phyloP scores from a whole-genome alignment of 2,113 vertebrate species.

The Pagrus major region DNA sequence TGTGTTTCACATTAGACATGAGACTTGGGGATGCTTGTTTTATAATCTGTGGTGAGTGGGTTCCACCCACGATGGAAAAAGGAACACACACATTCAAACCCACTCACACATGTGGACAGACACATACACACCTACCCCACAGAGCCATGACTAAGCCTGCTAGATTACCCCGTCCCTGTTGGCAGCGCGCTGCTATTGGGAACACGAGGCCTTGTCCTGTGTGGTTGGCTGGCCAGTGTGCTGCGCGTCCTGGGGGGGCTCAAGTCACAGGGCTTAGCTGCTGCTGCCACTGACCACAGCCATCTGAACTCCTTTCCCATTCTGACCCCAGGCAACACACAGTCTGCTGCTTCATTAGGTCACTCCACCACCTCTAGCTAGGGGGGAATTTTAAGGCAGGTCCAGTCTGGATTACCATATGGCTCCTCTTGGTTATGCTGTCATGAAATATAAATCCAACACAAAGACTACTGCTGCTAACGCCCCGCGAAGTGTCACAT shows the following conservation, averaged over 20 bases:
- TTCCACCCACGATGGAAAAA: slow-evolving; percentile 6
- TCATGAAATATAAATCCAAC: slow-evolving; percentile 75
- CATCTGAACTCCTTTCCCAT: slow-evolving; percentile 67
- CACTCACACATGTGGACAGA: slow-evolving; percentile 3
- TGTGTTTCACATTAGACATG: not conserved
- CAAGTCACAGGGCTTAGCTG: slow-evolving; percentile 58
- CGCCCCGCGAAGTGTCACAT: slow-evolving; percentile 63
- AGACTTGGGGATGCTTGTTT: not conserved
- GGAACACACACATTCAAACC: slow-evolving; percentile 6
- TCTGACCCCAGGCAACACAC: slow-evolving; percentile 66
- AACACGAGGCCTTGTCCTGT: slow-evolving; percentile 51
- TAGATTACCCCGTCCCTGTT: slow-evolving; percentile 61
- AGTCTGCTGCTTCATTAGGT: slow-evolving; percentile 78
- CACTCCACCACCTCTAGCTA: slow-evolving; percentile 62
- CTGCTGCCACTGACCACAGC: slow-evolving; percentile 62
- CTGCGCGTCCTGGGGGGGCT: slow-evolving; percentile 54
- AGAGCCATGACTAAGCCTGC: slow-evolving; percentile 63
- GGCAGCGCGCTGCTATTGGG: slow-evolving; percentile 45
- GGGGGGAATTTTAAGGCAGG: slow-evolving; percentile 66
- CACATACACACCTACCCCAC: slow-evolving; percentile 23
- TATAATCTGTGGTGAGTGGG: slow-evolving; percentile 11
- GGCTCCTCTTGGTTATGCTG: slow-evolving; percentile 66
- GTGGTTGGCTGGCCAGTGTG: slow-evolving; percentile 57
- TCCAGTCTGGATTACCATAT: slow-evolving; percentile 76
- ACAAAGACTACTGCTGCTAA: slow-evolving; percentile 50